phyloP scores from a whole-genome alignment of 30 jellyfish, hydroid and myxozoan species.

The Calvadosia cruxmelitensis region DNA sequence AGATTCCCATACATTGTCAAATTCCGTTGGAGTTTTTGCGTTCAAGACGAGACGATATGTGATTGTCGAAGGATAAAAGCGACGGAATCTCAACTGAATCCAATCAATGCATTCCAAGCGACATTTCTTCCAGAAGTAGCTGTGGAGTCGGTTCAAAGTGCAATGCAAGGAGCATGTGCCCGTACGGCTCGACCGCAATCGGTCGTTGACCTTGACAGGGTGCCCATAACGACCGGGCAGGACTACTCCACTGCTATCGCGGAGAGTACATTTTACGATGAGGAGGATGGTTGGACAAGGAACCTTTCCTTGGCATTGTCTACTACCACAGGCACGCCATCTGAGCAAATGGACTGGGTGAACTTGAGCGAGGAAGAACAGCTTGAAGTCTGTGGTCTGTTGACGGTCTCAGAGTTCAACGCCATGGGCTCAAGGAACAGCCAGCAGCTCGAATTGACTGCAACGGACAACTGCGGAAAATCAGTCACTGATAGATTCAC shows the following conservation, averaged over 20 bases:
- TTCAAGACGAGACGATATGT: conserved; percentile 12
- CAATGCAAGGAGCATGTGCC: conserved; percentile 27
- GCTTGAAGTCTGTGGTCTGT: background rate
- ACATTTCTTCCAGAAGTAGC: conserved; percentile 26
- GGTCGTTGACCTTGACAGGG: conserved; percentile 10
- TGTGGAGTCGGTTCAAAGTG: conserved; percentile 1
- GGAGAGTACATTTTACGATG: conserved; percentile 43
- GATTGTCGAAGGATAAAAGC: conserved; percentile 24
- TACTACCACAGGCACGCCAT: background rate
- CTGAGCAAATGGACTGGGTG: background rate
- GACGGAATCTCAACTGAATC: conserved; percentile 7
- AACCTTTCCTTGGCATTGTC: conserved; percentile 23
- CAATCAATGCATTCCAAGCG: conserved; percentile 4
- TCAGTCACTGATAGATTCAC: background rate
- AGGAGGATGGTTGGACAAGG: conserved; percentile 75
- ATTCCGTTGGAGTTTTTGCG: conserved; percentile 54
- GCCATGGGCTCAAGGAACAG: background rate
- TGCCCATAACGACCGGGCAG: conserved; percentile 20
- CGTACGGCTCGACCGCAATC: conserved; percentile 22
- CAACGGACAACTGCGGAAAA: background rate
- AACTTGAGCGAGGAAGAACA: conserved; percentile 5
- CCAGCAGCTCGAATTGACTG: background rate
- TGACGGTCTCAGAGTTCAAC: background rate
- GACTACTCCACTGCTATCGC: conserved; percentile 18
- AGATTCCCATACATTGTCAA: conserved; percentile 2